Evolutionary conservation across 2,113 vertebrate species (phyloP).

Genomic region (Myotis yumanensis): DNA sequence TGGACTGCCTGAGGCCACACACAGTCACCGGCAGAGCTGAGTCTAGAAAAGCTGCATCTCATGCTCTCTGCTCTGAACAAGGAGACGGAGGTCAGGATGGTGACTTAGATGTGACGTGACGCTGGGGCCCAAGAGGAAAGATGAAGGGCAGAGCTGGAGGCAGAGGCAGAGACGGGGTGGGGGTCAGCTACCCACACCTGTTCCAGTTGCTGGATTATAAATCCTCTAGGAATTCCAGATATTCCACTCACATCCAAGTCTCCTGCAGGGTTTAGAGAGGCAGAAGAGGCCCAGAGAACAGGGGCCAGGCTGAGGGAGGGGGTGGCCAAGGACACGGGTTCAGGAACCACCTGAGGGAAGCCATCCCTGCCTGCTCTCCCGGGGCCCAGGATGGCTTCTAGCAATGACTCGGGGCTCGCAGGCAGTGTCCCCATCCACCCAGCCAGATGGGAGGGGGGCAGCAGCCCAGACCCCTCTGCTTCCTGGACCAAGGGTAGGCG

Average conservation of each 20-base stretch:
- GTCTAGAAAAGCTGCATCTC: background rate
- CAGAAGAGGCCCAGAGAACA: background rate
- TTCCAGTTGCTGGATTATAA: conserved; percentile 24
- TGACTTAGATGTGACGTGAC: background rate
- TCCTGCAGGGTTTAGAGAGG: background rate
- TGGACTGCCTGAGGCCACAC: background rate
- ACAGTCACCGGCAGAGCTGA: background rate
- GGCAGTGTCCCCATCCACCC: background rate
- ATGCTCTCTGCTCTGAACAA: background rate
- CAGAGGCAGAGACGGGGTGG: background rate
- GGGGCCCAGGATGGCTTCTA: background rate
- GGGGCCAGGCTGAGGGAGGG: background rate
- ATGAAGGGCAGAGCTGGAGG: background rate
- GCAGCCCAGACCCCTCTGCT: background rate
- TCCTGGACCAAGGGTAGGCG: background rate
- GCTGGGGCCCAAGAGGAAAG: background rate
- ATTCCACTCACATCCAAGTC: background rate
- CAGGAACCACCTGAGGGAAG: background rate
- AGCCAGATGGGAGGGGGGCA: background rate
- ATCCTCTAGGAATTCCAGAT: conserved; percentile 48
- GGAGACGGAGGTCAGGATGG: background rate
- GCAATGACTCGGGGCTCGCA: background rate
- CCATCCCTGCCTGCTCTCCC: background rate
- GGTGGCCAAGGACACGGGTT: background rate
- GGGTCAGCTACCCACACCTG: background rate